phyloP scores from a whole-genome alignment of 2,888 invertebrate genomes.

The Octonoba sinensis region DNA sequence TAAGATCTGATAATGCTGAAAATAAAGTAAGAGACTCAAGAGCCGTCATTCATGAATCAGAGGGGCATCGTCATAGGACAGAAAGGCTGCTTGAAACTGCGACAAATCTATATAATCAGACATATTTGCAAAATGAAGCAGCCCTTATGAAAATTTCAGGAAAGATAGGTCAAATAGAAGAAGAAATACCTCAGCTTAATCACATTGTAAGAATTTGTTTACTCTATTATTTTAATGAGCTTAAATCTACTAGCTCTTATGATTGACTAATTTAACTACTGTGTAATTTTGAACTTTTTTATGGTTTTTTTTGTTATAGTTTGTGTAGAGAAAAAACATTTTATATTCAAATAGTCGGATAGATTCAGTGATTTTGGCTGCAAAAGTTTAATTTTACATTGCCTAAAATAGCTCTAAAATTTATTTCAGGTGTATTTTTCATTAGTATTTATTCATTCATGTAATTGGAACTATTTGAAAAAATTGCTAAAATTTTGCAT shows the following conservation, averaged over 20 bases:
- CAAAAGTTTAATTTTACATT: no score
- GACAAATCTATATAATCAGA: slow-evolving; percentile 76
- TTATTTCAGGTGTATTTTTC: no score
- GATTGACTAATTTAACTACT: background rate
- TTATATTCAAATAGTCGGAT: no score
- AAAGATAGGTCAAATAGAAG: slow-evolving; percentile 79
- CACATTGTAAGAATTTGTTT: slow-evolving; percentile 76
- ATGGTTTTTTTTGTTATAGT: no score
- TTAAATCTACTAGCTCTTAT: background rate
- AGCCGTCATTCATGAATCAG: slow-evolving; percentile 74
- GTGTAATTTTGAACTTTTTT: no score
- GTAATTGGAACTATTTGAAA: no score
- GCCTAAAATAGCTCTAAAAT: no score
- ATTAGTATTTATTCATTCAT: no score
- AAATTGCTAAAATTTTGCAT: no score
- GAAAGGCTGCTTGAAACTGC: slow-evolving; percentile 77
- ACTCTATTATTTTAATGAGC: background rate
- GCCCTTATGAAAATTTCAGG: slow-evolving; percentile 78
- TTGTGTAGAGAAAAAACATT: no score
- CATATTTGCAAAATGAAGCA: slow-evolving; percentile 81
- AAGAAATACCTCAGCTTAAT: slow-evolving; percentile 86
- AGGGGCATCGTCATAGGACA: slow-evolving; percentile 78
- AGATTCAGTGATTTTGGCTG: no score
- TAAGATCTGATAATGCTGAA: slow-evolving; percentile 76
- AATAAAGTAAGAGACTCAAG: slow-evolving; percentile 70